Evolutionary conservation across 2,888 invertebrate genomes (phyloP).

Genomic region (Galerucella nymphaeae): DNA sequence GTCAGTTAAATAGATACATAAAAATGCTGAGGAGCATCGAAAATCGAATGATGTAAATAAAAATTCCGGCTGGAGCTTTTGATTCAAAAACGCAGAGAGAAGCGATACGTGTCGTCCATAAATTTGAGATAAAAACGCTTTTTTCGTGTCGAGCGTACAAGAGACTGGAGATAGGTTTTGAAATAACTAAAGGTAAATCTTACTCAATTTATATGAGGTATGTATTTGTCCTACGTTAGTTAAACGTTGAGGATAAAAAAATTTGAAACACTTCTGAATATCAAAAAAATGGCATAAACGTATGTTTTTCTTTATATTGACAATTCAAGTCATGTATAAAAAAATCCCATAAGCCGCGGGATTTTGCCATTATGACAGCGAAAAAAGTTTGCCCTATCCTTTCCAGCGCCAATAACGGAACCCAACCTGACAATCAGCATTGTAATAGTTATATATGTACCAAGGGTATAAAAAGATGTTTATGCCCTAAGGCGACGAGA

Average conservation of each 20-base stretch:
- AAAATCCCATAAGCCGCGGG: too few relatives aligned
- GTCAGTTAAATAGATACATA: slow-evolving; percentile 6
- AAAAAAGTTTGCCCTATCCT: too few relatives aligned
- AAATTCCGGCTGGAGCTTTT: slow-evolving; percentile 19
- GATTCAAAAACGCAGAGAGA: slow-evolving; percentile 18
- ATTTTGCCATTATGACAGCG: too few relatives aligned
- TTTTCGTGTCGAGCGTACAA: not conserved
- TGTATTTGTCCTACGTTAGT: not conserved
- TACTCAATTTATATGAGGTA: not conserved
- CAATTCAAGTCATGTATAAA: too few relatives aligned
- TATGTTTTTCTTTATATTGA: too few relatives aligned
- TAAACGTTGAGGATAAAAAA: not conserved
- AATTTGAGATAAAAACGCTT: slow-evolving; percentile 2
- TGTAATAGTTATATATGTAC: too few relatives aligned
- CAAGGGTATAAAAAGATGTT: too few relatives aligned
- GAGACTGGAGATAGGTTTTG: not conserved
- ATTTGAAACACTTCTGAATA: not conserved
- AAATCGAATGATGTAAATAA: slow-evolving; percentile 27
- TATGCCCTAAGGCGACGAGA: too few relatives aligned
- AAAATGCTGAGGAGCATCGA: slow-evolving; percentile 2
- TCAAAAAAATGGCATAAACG: not conserved
- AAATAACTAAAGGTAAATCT: not conserved
- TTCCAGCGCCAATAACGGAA: too few relatives aligned
- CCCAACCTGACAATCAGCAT: too few relatives aligned
- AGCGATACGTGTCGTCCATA: slow-evolving; percentile 22